These are phyloP conservation scores for Hyles vespertilio DNA, from an alignment of 1,140 invertebrate species.

Conservation along the genomic window DNA sequence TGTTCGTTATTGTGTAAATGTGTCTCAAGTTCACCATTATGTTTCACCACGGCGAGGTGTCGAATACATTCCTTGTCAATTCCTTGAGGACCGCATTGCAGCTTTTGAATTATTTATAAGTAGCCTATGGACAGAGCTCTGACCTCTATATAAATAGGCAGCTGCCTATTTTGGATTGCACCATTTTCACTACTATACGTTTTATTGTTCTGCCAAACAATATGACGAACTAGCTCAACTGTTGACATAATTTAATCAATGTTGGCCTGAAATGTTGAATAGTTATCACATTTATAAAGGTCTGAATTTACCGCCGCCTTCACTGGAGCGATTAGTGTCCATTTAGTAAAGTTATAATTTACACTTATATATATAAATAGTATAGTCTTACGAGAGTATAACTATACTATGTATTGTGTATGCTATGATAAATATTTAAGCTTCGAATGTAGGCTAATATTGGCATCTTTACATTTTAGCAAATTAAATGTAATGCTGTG, in stretches of 20 bases:
- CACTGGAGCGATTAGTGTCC: too few species aligned
- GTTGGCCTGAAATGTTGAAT: background rate
- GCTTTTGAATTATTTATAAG: conserved; percentile 70
- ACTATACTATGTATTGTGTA: too few species aligned
- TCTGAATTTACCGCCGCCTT: too few species aligned
- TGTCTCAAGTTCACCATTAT: conserved; percentile 27
- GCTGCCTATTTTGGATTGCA: conserved; percentile 46
- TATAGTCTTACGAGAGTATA: too few species aligned
- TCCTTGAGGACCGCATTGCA: conserved; percentile 60
- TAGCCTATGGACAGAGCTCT: conserved; percentile 58
- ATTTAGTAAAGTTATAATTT: too few species aligned
- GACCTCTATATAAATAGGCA: conserved; percentile 17
- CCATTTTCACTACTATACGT: conserved; percentile 34
- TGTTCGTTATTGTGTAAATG: conserved; percentile 18
- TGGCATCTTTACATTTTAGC: too few species aligned
- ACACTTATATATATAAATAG: too few species aligned
- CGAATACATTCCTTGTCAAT: conserved; percentile 47
- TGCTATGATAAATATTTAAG: too few species aligned
- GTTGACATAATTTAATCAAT: conserved; percentile 31
- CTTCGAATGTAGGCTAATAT: too few species aligned
- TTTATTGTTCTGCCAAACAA: conserved; percentile 36
- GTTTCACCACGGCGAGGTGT: conserved; percentile 21
- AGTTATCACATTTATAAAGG: too few species aligned
- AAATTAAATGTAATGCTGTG: too few species aligned
- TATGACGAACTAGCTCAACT: conserved; percentile 13